These are phyloP conservation scores for Anarrhichthys ocellatus DNA, from an alignment of 2,113 vertebrate genomes.

Conservation along the genomic window DNA sequence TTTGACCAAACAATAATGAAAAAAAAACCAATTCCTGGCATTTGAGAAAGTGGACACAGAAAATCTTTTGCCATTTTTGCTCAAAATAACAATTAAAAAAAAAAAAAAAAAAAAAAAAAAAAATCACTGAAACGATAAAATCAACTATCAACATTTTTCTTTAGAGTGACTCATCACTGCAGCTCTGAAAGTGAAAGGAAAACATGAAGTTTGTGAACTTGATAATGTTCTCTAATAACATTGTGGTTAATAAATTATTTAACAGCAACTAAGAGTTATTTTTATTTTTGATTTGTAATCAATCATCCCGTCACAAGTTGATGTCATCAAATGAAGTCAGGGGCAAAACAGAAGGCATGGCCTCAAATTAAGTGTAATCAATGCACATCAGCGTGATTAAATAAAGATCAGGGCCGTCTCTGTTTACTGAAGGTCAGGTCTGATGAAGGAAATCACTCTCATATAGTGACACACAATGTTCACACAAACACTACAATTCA, in stretches of 20 bases:
- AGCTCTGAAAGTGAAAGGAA: background rate
- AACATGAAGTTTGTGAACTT: background rate
- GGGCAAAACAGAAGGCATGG: background rate
- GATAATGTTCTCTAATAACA: background rate
- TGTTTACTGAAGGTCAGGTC: background rate
- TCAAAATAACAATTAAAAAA: too few species aligned
- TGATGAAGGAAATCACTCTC: background rate
- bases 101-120: too few species aligned
- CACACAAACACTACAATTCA: background rate
- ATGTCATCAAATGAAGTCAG: background rate
- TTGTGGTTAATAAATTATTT: background rate
- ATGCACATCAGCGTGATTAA: background rate
- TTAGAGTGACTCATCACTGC: background rate
- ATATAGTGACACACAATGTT: background rate
- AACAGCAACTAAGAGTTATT: background rate
- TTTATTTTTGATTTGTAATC: background rate
- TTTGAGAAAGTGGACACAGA: background rate
- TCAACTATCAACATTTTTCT: background rate
- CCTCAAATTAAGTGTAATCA: background rate
- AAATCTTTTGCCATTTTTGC: too few species aligned
- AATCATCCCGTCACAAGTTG: background rate
- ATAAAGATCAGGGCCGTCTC: background rate
- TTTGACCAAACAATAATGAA: background rate
- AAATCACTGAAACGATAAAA: too few species aligned
- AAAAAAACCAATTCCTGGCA: background rate